Evolutionary conservation across 2,113 vertebrate genomes (phyloP).

Genomic region (Platysternon megacephalum): DNA sequence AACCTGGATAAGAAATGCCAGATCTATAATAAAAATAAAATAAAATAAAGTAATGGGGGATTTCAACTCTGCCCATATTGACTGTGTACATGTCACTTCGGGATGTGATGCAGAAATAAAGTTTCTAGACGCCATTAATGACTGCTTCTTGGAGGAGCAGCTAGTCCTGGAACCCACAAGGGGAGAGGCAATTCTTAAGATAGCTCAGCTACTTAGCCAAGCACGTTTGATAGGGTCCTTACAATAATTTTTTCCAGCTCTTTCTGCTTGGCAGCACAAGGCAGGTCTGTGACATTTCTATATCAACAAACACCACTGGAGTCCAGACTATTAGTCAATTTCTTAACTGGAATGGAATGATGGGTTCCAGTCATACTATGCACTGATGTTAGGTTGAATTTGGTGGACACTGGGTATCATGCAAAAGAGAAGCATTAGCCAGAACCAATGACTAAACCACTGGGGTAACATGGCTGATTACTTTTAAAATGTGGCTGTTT

Average conservation of each 20-base stretch:
- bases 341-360: accelerated
- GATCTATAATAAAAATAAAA: too few species aligned
- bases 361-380: accelerated
- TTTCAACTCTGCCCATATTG: too few species aligned
- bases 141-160: too few species aligned
- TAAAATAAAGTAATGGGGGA: too few species aligned
- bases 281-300: neutral
- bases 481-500: neutral
- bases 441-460: neutral
- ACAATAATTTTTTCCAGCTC: neutral
- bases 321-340: neutral
- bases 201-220: accelerated
- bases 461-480: neutral
- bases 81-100: too few species aligned
- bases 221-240: neutral
- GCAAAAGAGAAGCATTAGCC: neutral
- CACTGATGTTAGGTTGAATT: neutral
- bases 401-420: neutral
- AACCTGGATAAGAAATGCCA: neutral
- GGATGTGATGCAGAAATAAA: too few species aligned
- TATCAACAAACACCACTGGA: accelerated
- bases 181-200: too few species aligned
- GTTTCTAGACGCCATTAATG: too few species aligned
- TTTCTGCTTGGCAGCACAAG: accelerated
- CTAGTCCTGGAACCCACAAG: too few species aligned